Conservation (phyloP, 2,797 vertebrate species). For the Pseudotriccus pelzelni region DNA sequence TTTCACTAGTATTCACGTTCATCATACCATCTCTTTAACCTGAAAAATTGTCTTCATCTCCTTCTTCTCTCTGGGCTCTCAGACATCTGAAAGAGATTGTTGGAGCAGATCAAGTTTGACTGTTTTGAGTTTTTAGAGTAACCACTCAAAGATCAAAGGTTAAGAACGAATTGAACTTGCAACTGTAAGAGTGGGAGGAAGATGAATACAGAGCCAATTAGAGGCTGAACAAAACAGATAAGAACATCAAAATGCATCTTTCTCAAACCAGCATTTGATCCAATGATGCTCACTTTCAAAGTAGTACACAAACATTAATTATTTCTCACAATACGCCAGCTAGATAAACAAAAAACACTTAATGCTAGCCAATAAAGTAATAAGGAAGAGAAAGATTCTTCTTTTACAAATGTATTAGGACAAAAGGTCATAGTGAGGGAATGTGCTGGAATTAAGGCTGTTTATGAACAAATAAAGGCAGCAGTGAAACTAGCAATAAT, state of each 20-base stretch:
- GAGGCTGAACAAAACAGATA: neutral
- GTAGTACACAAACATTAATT: constrained; percentile 4
- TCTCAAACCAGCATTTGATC: neutral
- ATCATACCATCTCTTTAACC: neutral
- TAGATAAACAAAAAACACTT: neutral
- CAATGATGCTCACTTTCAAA: neutral
- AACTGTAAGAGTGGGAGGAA: neutral
- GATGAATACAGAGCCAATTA: neutral
- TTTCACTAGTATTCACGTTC: neutral
- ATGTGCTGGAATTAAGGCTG: neutral
- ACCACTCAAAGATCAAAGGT: neutral
- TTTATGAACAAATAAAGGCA: neutral
- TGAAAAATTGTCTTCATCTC: neutral
- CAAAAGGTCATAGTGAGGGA: neutral
- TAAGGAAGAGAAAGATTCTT: neutral
- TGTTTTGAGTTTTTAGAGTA: neutral
- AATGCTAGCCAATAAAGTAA: neutral
- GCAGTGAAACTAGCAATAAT: neutral
- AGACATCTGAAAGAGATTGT: neutral
- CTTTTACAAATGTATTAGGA: neutral
- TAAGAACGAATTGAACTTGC: neutral
- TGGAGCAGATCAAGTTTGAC: neutral
- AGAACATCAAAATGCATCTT: neutral
- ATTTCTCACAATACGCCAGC: neutral
- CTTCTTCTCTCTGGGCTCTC: neutral